A percentile compares a stretch with the other conserved stretches of the same genome.
Conservation (phyloP, 2,888 invertebrate genomes). For the Cryptocheilus praepositus region DNA sequence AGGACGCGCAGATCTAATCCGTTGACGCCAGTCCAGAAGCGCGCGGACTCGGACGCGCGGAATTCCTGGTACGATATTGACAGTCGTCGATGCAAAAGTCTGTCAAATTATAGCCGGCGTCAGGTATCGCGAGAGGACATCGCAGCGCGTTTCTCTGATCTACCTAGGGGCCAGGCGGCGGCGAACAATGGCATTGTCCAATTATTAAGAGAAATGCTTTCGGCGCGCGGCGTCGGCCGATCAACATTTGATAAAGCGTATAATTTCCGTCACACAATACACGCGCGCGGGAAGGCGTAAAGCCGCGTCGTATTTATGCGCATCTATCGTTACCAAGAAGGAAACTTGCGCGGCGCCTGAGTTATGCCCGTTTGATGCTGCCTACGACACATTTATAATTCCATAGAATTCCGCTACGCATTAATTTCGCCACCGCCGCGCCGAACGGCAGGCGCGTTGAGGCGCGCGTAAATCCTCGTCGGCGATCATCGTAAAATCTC, state of each 20-base stretch:
- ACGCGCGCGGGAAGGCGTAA: constrained; percentile 17
- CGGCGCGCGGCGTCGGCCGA: constrained; percentile 37
- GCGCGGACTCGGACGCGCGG: too few relatives aligned
- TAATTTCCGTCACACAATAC: constrained; percentile 43
- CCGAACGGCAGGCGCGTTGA: too few relatives aligned
- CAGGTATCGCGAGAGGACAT: constrained; percentile 19
- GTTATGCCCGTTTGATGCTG: constrained; percentile 11
- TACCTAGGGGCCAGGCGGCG: too few relatives aligned
- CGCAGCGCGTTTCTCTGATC: too few relatives aligned
- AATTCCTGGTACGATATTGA: too few relatives aligned
- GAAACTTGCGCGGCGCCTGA: constrained; percentile 42
- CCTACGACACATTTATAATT: constrained; percentile 8
- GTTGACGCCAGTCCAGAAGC: too few relatives aligned
- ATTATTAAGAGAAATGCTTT: constrained; percentile 58
- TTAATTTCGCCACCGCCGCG: neutral
- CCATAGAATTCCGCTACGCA: neutral
- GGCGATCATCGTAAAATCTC: too few relatives aligned
- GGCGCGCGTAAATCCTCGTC: too few relatives aligned
- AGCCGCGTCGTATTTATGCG: constrained; percentile 29
- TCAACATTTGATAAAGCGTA: constrained; percentile 50
- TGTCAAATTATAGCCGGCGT: neutral
- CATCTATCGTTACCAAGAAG: constrained; percentile 45
- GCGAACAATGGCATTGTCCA: constrained; percentile 54
- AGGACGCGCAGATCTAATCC: too few relatives aligned
- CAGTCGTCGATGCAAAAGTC: too few relatives aligned